Base-by-base conservation (phyloP, 2,113 vertebrate species). In the Proterorhinus semilunaris region DNA sequence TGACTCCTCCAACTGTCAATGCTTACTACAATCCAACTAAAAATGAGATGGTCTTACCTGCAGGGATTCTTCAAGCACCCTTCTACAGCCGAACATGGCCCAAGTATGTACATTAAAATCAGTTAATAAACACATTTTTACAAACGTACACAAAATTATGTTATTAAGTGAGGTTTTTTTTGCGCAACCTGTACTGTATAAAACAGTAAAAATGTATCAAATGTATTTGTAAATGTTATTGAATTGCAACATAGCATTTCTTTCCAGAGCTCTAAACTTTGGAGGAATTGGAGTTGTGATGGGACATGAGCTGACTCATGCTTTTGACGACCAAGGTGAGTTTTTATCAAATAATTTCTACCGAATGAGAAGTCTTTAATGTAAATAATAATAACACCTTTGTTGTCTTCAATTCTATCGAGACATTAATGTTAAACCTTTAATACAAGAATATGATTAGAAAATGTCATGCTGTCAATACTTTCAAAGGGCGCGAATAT, bases 1-100 rank as follows among this genome's bases (percentile, higher is more conserved):
- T 99, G 96, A 99, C 98, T 0, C 98, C 98, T 0, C 95, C 96
- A 0, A 97, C 98, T 0, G 98, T 98, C 78, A 99, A 99, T 0
- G 97, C 98, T 0, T 99, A 99, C 89, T 99, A 99, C 83, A 98
- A 96, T 1, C 97, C 97, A 12, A 99, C 96, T 73, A 99, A 98
- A 91, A 99, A 99, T 0, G 96, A 98, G 92, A 98, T 99, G 0
- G 96, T 99, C 62, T 95, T 99, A 74, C 97, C 98, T 0, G 98
- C 96, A 0, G 98, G 98, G 27, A 99, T 99, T 66, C 94, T 98
- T 49, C 97, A 98, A 87, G 92, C 95, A 5, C 96, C 97, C 0
- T 99, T 99, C 86, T 99, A 98, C 61, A 95, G 93, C 59, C 94
- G 83, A 7, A 90, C 92, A 0, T 96, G 93, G 55, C 96, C 96